Conservation (phyloP, 2,888 invertebrate genomes). For the Dasypogon diadema region DNA sequence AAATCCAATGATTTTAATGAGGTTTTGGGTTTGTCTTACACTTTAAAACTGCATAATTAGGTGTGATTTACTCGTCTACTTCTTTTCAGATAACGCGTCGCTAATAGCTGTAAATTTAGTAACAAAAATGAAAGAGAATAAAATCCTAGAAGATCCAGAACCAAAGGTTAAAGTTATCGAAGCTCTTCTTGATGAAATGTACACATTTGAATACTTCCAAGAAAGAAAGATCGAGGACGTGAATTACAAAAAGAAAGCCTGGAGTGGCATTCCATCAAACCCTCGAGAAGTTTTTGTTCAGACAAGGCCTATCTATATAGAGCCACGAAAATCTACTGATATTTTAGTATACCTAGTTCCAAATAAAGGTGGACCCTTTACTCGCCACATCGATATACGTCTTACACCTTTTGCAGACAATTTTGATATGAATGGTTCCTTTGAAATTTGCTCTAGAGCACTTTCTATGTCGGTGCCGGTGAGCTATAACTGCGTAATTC, state of each 20-base stretch:
- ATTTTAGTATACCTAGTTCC: conserved; percentile 63
- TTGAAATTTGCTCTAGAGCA: not conserved
- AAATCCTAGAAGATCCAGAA: conserved; percentile 1
- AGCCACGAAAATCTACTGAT: conserved; percentile 62
- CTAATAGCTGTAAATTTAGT: conserved; percentile 15
- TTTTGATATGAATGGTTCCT: not conserved
- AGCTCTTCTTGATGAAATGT: conserved; percentile 1
- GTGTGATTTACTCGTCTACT: no score
- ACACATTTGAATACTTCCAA: not conserved
- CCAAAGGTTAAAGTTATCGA: conserved; percentile 19
- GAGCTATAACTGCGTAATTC: conserved; percentile 62
- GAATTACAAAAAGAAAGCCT: conserved; percentile 60
- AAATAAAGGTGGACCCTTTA: conserved; percentile 61
- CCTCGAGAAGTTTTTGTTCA: conserved; percentile 64
- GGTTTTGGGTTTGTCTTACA: conserved; percentile 27
- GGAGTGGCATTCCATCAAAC: conserved; percentile 63
- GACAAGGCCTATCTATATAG: conserved; percentile 62
- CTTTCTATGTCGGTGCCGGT: conserved; percentile 58
- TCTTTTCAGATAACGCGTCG: not conserved
- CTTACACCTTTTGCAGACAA: conserved; percentile 54
- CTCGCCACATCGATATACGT: conserved; percentile 60
- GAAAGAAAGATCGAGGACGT: not conserved
- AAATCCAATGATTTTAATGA: conserved; percentile 26
- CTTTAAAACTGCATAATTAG: no score
- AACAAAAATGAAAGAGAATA: not conserved